Evolutionary conservation across 2,113 vertebrate genomes (phyloP), one percentile per base, ranked within the genome.

Genomic region (Gobiocypris rarus): DNA sequence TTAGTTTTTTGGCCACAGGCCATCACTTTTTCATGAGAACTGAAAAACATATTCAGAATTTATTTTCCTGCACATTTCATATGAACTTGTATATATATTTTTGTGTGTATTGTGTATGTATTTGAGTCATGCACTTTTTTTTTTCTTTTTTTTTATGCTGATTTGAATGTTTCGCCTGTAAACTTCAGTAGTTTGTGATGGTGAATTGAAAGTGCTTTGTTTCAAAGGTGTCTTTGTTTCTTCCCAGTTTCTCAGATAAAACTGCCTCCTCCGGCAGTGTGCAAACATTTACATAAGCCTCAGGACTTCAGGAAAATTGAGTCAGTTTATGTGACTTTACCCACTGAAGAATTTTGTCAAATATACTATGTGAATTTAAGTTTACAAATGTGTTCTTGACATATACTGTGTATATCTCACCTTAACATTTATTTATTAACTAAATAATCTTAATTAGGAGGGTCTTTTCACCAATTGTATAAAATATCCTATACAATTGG

Each of bases 41-140:
- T 28, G 58, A 61, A 77, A 77, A 58, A 26, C 28, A 11, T 75
- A 54, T 28, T n/a, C 52, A 76, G 52, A 80, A 28, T 67, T 56
- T 80, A 70, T 82, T 56, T 82, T 82, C 22, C 48, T 81, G 43
- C 28, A 81, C 61, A 70, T 69, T 67, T 69, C 79, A 70, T 70
- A 54, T 24, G 26, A 38, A 38, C 5, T 31, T 82, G 79, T 82
- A 50, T 81, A 65, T 80, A 79, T 63, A 22, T 38, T 61, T 70
- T 1, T 81, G 43, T 80, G 34, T 80, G 26, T 80, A 9, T 67
- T 41, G 24, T 82, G 79, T 82, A 70, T 82, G 78, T 81, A 67
- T 70, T 38, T 56, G 65, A 69, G 50, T 80, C 59, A 80, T 80
- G 77, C 77, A 80, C 59, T 80, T 80, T 79, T 58, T 22, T 14